Percentiles rank a stretch among this genome's conserved stretches.
Evolutionary conservation across 2,797 vertebrate species (phyloP).

Genomic region (Erpetoichthys calabaricus): DNA sequence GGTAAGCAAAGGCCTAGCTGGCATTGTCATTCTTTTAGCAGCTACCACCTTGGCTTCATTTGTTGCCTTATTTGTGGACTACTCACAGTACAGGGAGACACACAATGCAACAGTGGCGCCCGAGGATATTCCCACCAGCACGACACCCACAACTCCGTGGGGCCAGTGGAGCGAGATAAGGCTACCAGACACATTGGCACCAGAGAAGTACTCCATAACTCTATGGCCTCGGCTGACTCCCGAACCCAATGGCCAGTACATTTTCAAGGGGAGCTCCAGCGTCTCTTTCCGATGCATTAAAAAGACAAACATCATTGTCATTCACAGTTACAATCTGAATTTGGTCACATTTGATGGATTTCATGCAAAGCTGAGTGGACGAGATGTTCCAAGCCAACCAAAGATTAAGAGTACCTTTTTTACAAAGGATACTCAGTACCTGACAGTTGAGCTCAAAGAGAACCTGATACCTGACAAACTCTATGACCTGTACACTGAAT

Average conservation of each 20-base stretch:
- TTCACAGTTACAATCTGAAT: slow-evolving; percentile 32
- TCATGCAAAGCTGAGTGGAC: accelerated
- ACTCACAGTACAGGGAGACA: slow-evolving; percentile 26
- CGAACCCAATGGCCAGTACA: slow-evolving; percentile 29
- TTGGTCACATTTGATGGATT: neutral
- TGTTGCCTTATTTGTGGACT: slow-evolving; percentile 55
- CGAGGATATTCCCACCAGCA: slow-evolving; percentile 19
- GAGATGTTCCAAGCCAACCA: neutral
- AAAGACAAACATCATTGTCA: slow-evolving; percentile 29
- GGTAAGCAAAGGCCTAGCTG: slow-evolving; percentile 54
- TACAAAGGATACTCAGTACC: slow-evolving; percentile 22
- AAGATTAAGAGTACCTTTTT: neutral
- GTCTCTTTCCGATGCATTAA: slow-evolving; percentile 34
- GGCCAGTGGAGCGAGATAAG: slow-evolving; percentile 27
- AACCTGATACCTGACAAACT: slow-evolving; percentile 16
- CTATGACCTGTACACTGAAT: slow-evolving; percentile 40
- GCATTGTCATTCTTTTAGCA: slow-evolving; percentile 37
- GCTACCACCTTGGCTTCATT: slow-evolving; percentile 42
- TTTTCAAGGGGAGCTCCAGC: slow-evolving; percentile 41
- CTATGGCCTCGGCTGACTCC: slow-evolving; percentile 35
- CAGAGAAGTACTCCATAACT: slow-evolving; percentile 34
- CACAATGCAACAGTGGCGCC: slow-evolving; percentile 13
- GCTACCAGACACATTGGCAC: slow-evolving; percentile 39
- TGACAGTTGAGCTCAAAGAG: slow-evolving; percentile 26
- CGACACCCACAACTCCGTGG: slow-evolving; percentile 12